Base-by-base conservation (phyloP, 2,113 vertebrate species). In the Rallus limicola region DNA sequence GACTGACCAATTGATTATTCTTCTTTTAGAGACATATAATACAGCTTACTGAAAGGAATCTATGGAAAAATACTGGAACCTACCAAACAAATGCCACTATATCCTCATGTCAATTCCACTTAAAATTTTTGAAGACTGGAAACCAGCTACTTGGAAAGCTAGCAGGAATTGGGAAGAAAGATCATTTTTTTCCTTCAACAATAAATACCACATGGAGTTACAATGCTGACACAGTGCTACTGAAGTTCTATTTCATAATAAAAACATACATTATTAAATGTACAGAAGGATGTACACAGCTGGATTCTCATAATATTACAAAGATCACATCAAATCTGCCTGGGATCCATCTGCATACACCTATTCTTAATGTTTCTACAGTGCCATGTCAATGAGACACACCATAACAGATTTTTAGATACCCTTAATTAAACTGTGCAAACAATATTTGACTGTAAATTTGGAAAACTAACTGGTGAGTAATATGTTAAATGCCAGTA, bases 401-500 rank as follows among this genome's bases (percentile, higher is more conserved):
- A 64, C 31, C 6, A 4, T 5, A 92, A 62, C 5, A 50, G 44
- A 64, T 71, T 95, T 89, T 87, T 42, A 46, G 25, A 12, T 31
- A 26, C 13, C 29, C 20, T 11, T 13, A 63, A 93, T 34, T 62
- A 67, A 88, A 83, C 28, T 48, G 20, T 34, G 48, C 29, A 70
- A 94, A 56, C 38, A 79, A 10, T 58, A 81, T 77, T 42, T 76
- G 42, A 63, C 55, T 33, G 40, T 33, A 71, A 82, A 52, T 63
- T 86, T 80, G 40, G 70, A 82, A 93, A 93, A 81, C 83, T 72
- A 77, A 69, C 63, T 63, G 63, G 59, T 36, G 36, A 36, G 36
- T 70, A 82, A 62, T 20, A 76, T 40, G 33, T 92, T 96, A 93
- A 96, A 95, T 90, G 89, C 88, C 96, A 95, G 95, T 87, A 68